These are phyloP conservation scores for Glaucidium brasilianum DNA, from an alignment of 2,113 vertebrate genomes.

Conservation along the genomic window DNA sequence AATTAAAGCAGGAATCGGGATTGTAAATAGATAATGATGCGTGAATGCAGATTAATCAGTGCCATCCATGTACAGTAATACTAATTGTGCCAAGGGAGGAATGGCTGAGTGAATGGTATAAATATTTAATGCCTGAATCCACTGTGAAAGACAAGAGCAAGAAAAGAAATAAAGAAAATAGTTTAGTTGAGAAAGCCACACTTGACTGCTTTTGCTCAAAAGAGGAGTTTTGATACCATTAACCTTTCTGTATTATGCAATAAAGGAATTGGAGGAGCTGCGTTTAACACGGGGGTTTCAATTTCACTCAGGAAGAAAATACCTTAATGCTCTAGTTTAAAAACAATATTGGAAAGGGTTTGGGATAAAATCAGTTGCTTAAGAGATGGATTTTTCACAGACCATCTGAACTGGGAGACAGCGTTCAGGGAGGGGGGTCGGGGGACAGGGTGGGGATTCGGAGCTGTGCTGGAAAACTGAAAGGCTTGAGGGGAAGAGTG, in stretches of 20 bases:
- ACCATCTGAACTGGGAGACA: background rate
- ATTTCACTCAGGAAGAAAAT: background rate
- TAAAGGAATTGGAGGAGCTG: background rate
- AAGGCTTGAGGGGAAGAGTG: background rate
- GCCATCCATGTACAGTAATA: background rate
- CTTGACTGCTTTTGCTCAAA: background rate
- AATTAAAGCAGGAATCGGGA: conserved; percentile 36
- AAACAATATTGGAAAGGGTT: background rate
- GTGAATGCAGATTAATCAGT: conserved; percentile 48
- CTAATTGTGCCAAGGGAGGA: conserved; percentile 43
- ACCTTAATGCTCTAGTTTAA: background rate
- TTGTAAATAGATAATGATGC: conserved; percentile 53
- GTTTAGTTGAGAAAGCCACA: background rate
- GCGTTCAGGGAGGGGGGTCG: fast-evolving
- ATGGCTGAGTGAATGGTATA: background rate
- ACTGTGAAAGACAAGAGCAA: background rate
- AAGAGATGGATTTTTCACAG: background rate
- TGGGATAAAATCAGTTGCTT: background rate
- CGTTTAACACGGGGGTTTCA: background rate
- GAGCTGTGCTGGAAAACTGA: background rate
- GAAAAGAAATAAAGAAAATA: background rate
- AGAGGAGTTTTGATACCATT: background rate
- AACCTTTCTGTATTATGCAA: background rate
- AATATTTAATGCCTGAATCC: conserved; percentile 28
- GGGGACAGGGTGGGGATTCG: background rate